Evolutionary conservation across 1,140 invertebrate genomes (phyloP).

Genomic region (Aphelenchoides avenae): DNA sequence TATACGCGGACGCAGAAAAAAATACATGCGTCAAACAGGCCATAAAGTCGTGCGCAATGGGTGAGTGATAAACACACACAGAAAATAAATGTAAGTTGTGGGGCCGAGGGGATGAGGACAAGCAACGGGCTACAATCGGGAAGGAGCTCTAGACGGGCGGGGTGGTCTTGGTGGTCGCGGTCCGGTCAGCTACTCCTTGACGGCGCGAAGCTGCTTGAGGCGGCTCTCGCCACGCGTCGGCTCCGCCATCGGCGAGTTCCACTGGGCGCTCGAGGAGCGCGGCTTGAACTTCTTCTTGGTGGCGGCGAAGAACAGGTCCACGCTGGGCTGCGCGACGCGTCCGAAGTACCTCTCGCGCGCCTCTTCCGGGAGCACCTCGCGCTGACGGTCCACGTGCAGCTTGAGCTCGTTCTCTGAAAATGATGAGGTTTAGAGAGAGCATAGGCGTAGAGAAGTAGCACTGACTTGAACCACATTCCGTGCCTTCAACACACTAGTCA

Average conservation of each 20-base stretch:
- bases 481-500: background rate
- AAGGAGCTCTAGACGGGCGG: no score
- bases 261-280: conserved; percentile 14
- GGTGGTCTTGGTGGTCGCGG: no score
- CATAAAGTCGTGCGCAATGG: no score
- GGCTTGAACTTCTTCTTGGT: conserved; percentile 20
- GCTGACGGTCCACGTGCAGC: conserved; percentile 1
- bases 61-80: no score
- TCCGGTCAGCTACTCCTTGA: no score
- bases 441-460: background rate
- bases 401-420: conserved; percentile 25
- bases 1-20: no score
- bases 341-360: conserved; percentile 21
- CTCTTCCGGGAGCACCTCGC: conserved; percentile 8
- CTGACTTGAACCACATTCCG: background rate
- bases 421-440: background rate
- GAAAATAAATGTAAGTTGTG: no score
- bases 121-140: no score
- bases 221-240: no score
- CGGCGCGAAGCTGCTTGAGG: no score
- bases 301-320: conserved; percentile 23
- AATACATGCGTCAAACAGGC: no score
- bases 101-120: no score
- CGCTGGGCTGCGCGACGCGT: conserved; percentile 11
- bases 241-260: conserved; percentile 27